Evolutionary conservation across 2,888 invertebrate species (phyloP).

Genomic region (Seira musarum): DNA sequence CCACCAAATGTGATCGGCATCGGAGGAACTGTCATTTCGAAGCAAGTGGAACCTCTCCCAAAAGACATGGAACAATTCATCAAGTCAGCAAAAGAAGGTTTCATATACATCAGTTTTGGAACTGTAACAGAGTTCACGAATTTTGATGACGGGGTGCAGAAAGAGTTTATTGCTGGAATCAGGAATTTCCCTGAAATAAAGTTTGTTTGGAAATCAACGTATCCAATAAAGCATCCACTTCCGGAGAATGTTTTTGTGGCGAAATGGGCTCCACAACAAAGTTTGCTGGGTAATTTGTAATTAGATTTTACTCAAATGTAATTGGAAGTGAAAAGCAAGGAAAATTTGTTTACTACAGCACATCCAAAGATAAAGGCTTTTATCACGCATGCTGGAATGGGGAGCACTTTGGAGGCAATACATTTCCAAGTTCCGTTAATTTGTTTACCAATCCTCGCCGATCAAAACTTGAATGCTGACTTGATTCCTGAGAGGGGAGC

Average conservation of each 20-base stretch:
- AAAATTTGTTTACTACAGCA: no score
- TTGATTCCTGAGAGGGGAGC: constrained; percentile 31
- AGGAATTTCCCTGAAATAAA: constrained; percentile 20
- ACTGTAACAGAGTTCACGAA: constrained; percentile 37
- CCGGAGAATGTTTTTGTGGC: constrained; percentile 27
- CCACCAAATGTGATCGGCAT: constrained; percentile 56
- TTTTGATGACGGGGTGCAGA: constrained; percentile 20
- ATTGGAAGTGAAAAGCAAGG: no score
- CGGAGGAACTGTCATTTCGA: constrained; percentile 23
- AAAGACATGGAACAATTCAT: constrained; percentile 23
- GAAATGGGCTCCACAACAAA: constrained; percentile 51
- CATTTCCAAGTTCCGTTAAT: constrained; percentile 58
- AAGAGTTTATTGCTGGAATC: constrained; percentile 19
- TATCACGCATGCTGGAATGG: constrained; percentile 62
- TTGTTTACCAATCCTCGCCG: constrained; percentile 55
- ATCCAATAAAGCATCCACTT: background rate
- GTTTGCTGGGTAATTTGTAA: constrained; percentile 30
- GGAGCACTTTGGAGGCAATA: constrained; percentile 60
- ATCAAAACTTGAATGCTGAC: constrained; percentile 65
- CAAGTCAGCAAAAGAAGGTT: constrained; percentile 18
- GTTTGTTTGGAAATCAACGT: constrained; percentile 40
- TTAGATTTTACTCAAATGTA: no score
- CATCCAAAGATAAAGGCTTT: constrained; percentile 63
- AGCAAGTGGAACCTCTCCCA: background rate
- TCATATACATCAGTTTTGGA: constrained; percentile 47